Evolutionary conservation across 1,140 invertebrate genomes (phyloP), one percentile per base, ranked within the genome.

Genomic region (Armadillidium nasatum): DNA sequence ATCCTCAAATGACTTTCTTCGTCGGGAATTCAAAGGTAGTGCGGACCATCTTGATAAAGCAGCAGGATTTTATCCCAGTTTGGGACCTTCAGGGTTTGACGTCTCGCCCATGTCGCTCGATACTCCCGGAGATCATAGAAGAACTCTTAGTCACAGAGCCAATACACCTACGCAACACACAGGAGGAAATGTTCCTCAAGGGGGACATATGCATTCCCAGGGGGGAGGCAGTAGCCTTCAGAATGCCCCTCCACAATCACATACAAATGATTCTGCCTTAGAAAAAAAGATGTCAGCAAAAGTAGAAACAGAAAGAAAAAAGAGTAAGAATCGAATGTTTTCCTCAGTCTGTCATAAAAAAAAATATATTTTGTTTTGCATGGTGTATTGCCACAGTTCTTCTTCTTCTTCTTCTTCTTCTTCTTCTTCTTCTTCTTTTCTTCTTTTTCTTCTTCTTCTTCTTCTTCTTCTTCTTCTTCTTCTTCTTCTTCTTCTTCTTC

Each of bases 1-100:
- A 11, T 69, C 74, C 44, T 72, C 76, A 7, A 54, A 23, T 13
- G 76, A 78, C 68, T 74, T 74, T 44, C 69, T 76, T 69, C 68
- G 73, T 13, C 33, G 44, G 22, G 76, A 78, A 46, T 78, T 60
- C 76, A 78, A 78, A 68, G 72, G 72, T 22, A 72, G 76, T 33
- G 54, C 68, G 21, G 76, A 70, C 19, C 72, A 75, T 46, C 44
- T 73, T 1, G 76, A 75, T 66, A 71, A 71, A 44, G 73, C 73
- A 23, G 33, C 69, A 23, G 54, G 43, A 54, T 71, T 44, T 46
- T 44, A 71, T 23, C 76, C 72, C 7, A 43, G 68, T 19, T 22
- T 71, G 7, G 71, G 44, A 69, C 76, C 76, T 10, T 70, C 71
- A 45, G 50, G 46, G 66, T 73, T 73, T 22, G 72, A 74, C 54